Percentiles rank a stretch among this genome's conserved stretches.
These are phyloP conservation scores for Dendroctonus ponderosae DNA, from an alignment of 1,140 invertebrate genomes.

Conservation along the genomic window DNA sequence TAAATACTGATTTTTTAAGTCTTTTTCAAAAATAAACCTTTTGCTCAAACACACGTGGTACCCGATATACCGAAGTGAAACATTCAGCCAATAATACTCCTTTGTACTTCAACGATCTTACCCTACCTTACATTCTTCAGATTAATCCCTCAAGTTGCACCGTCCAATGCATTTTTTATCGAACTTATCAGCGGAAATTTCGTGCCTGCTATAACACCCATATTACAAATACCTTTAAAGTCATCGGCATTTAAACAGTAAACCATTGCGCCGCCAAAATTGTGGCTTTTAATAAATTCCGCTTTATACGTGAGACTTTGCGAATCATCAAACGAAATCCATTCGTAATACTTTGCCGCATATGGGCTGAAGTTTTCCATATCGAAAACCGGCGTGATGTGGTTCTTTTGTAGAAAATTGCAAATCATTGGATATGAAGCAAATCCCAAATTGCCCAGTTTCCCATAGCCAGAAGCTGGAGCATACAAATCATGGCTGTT, in stretches of 20 bases:
- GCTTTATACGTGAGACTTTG: slow-evolving; percentile 73
- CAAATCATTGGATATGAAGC: slow-evolving; percentile 69
- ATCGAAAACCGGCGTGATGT: slow-evolving; percentile 61
- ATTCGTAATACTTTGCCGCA: slow-evolving; percentile 69
- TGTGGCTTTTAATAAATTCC: slow-evolving; percentile 61
- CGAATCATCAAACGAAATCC: slow-evolving; percentile 86
- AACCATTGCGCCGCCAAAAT: slow-evolving; percentile 73
- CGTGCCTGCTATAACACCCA: slow-evolving; percentile 4
- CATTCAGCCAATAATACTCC: no score
- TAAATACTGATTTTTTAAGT: no score
- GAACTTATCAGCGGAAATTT: slow-evolving; percentile 42
- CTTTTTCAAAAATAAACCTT: no score
- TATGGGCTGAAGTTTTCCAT: slow-evolving; percentile 75
- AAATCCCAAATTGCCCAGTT: slow-evolving; percentile 67
- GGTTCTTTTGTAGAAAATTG: slow-evolving; percentile 58
- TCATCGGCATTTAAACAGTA: slow-evolving; percentile 76
- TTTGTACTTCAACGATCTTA: no score
- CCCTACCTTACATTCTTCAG: no score
- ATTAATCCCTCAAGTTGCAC: background rate
- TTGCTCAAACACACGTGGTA: no score
- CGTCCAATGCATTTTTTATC: slow-evolving; percentile 23
- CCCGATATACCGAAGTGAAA: no score
- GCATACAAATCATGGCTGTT: slow-evolving; percentile 66
- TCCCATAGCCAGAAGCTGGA: slow-evolving; percentile 67
- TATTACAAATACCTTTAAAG: slow-evolving; percentile 41